These are phyloP conservation scores for Cephus pulcher DNA, from an alignment of 2,888 invertebrate genomes.

Conservation along the genomic window DNA sequence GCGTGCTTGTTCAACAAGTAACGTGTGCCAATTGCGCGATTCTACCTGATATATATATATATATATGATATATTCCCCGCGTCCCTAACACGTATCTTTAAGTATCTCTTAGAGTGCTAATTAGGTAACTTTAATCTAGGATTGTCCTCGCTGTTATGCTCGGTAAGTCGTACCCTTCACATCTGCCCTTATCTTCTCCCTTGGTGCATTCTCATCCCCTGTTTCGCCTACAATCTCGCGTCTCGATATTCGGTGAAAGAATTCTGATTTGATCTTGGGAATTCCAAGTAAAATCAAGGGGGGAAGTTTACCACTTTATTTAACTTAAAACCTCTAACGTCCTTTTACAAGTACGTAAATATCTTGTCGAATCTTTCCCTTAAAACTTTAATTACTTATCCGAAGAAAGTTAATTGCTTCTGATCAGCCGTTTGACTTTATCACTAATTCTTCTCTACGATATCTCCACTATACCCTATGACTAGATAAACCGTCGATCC, in stretches of 20 bases:
- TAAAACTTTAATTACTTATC: neutral
- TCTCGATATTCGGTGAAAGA: neutral
- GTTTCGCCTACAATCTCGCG: neutral
- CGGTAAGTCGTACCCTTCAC: slow-evolving; percentile 11
- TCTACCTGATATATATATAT: neutral
- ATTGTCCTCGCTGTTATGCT: slow-evolving; percentile 20
- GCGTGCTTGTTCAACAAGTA: slow-evolving; percentile 3
- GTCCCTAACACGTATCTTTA: neutral
- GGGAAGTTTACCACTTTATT: neutral
- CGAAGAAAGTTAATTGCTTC: neutral
- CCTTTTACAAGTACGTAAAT: neutral
- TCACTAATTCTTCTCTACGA: neutral
- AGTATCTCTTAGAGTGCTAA: neutral
- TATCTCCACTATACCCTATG: too few species aligned
- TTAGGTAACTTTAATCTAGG: slow-evolving; percentile 16
- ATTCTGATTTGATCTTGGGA: neutral
- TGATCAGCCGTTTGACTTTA: neutral
- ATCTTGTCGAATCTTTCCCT: neutral
- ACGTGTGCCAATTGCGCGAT: neutral
- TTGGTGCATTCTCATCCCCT: neutral
- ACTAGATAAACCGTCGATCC: too few species aligned
- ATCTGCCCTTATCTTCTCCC: neutral
- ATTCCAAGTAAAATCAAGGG: neutral
- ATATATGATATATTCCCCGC: neutral
- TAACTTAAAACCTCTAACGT: neutral